Conservation (phyloP, 2,113 vertebrate genomes). For the Rutilus rutilus region DNA sequence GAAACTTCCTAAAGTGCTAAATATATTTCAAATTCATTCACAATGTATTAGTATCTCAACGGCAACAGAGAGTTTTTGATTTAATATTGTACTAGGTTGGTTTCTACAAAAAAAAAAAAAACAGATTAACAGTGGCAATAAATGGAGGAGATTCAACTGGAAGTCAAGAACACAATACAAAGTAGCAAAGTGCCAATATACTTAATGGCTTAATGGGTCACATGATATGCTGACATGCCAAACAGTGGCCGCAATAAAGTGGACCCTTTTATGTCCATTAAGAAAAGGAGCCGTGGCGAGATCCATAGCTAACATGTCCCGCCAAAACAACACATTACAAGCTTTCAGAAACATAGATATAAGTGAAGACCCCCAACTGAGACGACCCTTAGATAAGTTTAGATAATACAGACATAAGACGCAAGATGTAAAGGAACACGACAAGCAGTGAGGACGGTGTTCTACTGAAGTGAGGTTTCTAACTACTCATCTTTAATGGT, state of each 20-base stretch:
- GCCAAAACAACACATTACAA: slow-evolving; percentile 33
- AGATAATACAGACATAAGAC: slow-evolving; percentile 9
- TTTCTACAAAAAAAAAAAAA: slow-evolving; percentile 23
- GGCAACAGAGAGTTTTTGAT: slow-evolving; percentile 47
- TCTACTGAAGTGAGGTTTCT: slow-evolving; percentile 7
- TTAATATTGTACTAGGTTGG: slow-evolving; percentile 23
- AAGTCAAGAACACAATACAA: slow-evolving; percentile 42
- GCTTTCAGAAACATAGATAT: slow-evolving; percentile 36
- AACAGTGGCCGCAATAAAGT: slow-evolving; percentile 38
- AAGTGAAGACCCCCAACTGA: slow-evolving; percentile 7
- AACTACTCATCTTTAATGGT: slow-evolving; percentile 44
- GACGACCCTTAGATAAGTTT: neutral
- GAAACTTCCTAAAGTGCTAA: slow-evolving; percentile 83
- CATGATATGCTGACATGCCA: slow-evolving; percentile 51
- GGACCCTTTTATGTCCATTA: slow-evolving; percentile 30
- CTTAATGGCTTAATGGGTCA: slow-evolving; percentile 42
- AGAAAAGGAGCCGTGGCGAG: slow-evolving; percentile 17
- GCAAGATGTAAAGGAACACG: slow-evolving; percentile 6
- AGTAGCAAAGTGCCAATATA: slow-evolving; percentile 45
- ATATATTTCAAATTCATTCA: slow-evolving; percentile 75
- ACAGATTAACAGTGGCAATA: slow-evolving; percentile 27
- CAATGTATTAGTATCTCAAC: slow-evolving; percentile 47
- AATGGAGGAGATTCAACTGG: neutral
- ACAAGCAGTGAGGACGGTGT: slow-evolving; percentile 20
- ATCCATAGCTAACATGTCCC: slow-evolving; percentile 23